phyloP scores from a whole-genome alignment of 2,797 vertebrate species.

The Pterois miles region DNA sequence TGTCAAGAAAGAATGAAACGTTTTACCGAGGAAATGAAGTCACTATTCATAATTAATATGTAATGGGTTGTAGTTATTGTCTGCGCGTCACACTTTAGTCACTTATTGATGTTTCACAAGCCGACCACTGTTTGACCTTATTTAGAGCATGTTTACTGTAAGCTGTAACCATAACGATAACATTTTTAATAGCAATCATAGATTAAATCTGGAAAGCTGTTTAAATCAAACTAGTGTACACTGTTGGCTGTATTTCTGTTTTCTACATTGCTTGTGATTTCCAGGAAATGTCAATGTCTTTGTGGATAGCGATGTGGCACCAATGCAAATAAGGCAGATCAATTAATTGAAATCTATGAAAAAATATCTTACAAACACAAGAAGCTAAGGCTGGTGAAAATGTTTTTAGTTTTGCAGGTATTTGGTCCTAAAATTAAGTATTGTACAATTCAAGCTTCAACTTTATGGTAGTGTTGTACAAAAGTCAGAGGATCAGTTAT shows the following conservation, averaged over 20 bases:
- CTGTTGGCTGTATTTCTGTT: background rate
- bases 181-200: background rate
- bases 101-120: background rate
- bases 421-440: no score
- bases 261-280: background rate
- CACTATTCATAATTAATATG: background rate
- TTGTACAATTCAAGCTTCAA: no score
- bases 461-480: fast-evolving
- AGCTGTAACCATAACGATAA: background rate
- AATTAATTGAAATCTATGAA: background rate
- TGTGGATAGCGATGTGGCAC: background rate
- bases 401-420: no score
- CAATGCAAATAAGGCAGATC: background rate
- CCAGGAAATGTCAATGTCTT: fast-evolving
- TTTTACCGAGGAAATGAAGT: no score
- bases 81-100: background rate
- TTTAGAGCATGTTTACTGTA: no score
- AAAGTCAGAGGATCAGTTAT: no score
- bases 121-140: background rate
- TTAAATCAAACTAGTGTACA: background rate
- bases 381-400: no score
- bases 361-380: no score
- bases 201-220: background rate
- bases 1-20: no score
- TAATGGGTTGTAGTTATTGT: background rate